phyloP scores from a whole-genome alignment of 2,797 vertebrate genomes.

The Coranthus polyacanthus region DNA sequence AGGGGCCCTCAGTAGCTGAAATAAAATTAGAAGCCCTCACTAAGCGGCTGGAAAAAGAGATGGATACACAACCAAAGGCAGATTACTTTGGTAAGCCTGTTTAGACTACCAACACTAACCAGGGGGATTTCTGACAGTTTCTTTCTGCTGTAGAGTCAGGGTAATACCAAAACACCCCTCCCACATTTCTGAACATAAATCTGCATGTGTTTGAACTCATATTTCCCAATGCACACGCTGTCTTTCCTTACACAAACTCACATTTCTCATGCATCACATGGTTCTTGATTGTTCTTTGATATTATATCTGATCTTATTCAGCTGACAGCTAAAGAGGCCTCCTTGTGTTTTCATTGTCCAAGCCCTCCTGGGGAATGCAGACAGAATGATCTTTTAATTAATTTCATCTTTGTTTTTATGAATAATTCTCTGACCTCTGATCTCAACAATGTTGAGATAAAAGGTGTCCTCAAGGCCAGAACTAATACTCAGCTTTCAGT shows the following conservation, averaged over 20 bases:
- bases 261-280: not conserved
- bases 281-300: slow-evolving; percentile 24
- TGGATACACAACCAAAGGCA: slow-evolving; percentile 92
- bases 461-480: slow-evolving; percentile 24
- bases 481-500: slow-evolving; percentile 18
- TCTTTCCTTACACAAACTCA: slow-evolving; percentile 1
- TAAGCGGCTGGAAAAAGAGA: slow-evolving; percentile 93
- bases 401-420: slow-evolving; percentile 28
- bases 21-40: slow-evolving; percentile 95
- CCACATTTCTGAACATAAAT: slow-evolving; percentile 38
- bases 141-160: slow-evolving; percentile 6
- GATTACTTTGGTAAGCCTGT: slow-evolving; percentile 95
- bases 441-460: slow-evolving; percentile 23
- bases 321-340: slow-evolving; percentile 1
- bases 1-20: slow-evolving; percentile 88
- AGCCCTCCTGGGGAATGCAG: slow-evolving; percentile 30
- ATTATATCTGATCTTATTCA: slow-evolving; percentile 31
- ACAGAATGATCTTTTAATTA: slow-evolving; percentile 48
- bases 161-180: slow-evolving; percentile 24
- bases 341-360: not conserved
- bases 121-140: slow-evolving; percentile 37
- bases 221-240: slow-evolving; percentile 24
- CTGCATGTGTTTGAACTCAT: slow-evolving; percentile 31
- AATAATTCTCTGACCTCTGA: slow-evolving; percentile 32
- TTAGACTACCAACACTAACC: slow-evolving; percentile 32